Percentiles rank a stretch among this genome's conserved stretches.
These are phyloP conservation scores for Oreochromis mossambicus DNA, from an alignment of 2,797 vertebrate genomes.

Conservation along the genomic window DNA sequence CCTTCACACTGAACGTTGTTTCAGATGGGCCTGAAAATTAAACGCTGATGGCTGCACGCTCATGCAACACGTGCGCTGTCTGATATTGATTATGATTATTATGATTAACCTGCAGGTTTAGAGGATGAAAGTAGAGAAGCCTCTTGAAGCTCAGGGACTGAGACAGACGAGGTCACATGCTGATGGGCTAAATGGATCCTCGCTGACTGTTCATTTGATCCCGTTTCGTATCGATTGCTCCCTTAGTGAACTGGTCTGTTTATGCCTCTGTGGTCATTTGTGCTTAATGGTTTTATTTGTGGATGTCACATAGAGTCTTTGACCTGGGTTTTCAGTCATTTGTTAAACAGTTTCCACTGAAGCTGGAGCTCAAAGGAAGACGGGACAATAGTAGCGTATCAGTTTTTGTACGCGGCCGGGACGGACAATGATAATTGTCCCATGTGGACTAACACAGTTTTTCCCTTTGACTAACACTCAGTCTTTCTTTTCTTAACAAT, in stretches of 20 bases:
- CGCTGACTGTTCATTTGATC: constrained; percentile 10
- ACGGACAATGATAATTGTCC: neutral
- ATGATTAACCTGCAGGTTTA: neutral
- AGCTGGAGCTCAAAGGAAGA: neutral
- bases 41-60: neutral
- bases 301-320: neutral
- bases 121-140: neutral
- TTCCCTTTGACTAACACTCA: constrained; percentile 17
- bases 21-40: constrained; percentile 19
- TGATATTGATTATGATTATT: neutral
- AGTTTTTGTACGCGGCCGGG: constrained; percentile 7
- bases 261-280: constrained; percentile 5
- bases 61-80: neutral
- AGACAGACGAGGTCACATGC: constrained; percentile 3
- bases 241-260: neutral
- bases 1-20: constrained; percentile 29
- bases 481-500: constrained; percentile 32
- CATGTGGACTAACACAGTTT: constrained; percentile 21
- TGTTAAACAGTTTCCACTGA: constrained; percentile 15
- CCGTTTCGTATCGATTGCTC: constrained; percentile 28
- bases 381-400: neutral
- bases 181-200: neutral
- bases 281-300: constrained; percentile 1
- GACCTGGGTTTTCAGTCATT: neutral
- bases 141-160: neutral